Evolutionary conservation across 2,888 invertebrate genomes (phyloP), one percentile per base, ranked within the genome.

Genomic region (Trissolcus brochymenae): DNA sequence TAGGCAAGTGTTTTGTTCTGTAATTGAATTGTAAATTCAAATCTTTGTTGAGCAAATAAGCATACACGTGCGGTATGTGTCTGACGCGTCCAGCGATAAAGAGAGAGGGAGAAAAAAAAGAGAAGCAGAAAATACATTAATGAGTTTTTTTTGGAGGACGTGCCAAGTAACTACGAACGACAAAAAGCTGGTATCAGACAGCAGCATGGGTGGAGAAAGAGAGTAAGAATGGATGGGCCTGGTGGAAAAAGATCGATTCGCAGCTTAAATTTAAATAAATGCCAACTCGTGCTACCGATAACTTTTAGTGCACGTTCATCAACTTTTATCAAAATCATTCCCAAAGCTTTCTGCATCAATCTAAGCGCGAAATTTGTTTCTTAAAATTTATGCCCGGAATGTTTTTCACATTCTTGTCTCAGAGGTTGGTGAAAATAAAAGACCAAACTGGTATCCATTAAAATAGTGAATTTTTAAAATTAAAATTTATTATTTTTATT

Each of bases 201-300:
- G 67, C 66, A 61, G 62, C 62, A 53, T 41, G 61, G 61, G 68
- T 65, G 57, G 62, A 51, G 74, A 61, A 62, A 72, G 74, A 77
- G 65, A 64, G 70, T 70, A 75, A 70, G 68, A 78, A 78, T 81
- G 70, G 79, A 72, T 56, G 59, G 62, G 67, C 65, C 61, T 66
- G 64, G 62, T 66, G 72, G 67, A 67, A 75, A 74, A 67, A 83
- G 86, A 87, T 86, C 86, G 85, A 87, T 87, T 82, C 81, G 81
- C 82, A 83, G 83, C 84, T 87, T 84, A 86, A 88, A 87, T 88
- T 87, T 87, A 87, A 87, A 88, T 87, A 87, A 87, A 87, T 82
- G 86, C 82, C 84, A 82, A 81, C 82, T 81, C 81, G 80, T 83
- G 81, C 76, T 51, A 80, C 80, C 82, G 84, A 86, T 84, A 85